A percentile compares a stretch with the other conserved stretches of the same genome.
phyloP scores from a whole-genome alignment of 2,888 invertebrate species.

The Synanthedon formicaeformis region DNA sequence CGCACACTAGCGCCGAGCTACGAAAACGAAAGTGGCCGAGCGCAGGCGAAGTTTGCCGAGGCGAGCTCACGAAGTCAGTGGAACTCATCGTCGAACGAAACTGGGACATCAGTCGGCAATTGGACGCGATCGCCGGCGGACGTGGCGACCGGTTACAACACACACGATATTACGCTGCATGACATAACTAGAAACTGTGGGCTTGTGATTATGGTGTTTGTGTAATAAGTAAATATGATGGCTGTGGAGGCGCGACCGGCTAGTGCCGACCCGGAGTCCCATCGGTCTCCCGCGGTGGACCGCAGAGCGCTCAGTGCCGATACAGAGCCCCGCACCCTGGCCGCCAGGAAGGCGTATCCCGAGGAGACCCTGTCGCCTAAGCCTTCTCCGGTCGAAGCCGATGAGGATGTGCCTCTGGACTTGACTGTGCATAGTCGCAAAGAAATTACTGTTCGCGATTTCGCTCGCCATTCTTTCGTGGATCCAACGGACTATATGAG shows the following conservation, averaged over 20 bases:
- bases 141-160: constrained; percentile 40
- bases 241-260: constrained; percentile 63
- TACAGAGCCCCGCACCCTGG: constrained; percentile 56
- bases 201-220: constrained; percentile 56
- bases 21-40: constrained; percentile 69
- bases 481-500: constrained; percentile 64
- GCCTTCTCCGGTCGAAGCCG: constrained; percentile 14
- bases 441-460: constrained; percentile 62
- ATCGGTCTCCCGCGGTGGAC: constrained; percentile 37
- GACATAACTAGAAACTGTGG: constrained; percentile 58
- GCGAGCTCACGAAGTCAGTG: constrained; percentile 68
- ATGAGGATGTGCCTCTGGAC: constrained; percentile 82
- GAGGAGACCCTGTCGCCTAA: constrained; percentile 29
- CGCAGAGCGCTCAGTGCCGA: constrained; percentile 48
- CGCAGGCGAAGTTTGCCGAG: constrained; percentile 62
- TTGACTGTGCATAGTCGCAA: constrained; percentile 73
- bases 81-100: constrained; percentile 71
- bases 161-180: constrained; percentile 49
- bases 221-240: constrained; percentile 58
- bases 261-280: constrained; percentile 42
- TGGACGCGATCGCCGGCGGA: constrained; percentile 63
- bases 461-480: constrained; percentile 61
- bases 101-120: constrained; percentile 75
- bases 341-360: constrained; percentile 65
- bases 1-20: constrained; percentile 10